phyloP scores from a whole-genome alignment of 2,888 invertebrate genomes.

The Synergus gifuensis region DNA sequence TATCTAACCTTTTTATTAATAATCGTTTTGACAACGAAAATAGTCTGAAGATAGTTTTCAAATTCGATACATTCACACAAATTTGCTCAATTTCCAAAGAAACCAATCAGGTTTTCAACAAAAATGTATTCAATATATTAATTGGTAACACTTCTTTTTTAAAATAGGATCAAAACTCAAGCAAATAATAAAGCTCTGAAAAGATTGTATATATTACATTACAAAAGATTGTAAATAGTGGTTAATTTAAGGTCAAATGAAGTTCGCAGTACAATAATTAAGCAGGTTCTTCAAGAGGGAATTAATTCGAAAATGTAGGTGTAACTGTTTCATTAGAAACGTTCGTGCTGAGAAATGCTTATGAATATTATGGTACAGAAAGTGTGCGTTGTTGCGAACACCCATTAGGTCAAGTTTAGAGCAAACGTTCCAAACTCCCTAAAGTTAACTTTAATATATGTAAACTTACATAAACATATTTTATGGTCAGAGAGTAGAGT shows the following conservation, averaged over 20 bases:
- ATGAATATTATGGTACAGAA: slow-evolving; percentile 13
- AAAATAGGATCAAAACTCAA: no score
- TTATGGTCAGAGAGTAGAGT: neutral
- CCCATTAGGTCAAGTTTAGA: slow-evolving; percentile 7
- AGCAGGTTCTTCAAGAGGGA: neutral
- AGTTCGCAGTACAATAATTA: slow-evolving; percentile 11
- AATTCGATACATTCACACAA: no score
- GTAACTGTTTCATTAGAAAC: slow-evolving; percentile 22
- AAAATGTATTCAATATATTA: no score
- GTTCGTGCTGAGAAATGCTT: slow-evolving; percentile 3
- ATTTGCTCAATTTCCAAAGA: no score
- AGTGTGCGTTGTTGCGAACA: neutral
- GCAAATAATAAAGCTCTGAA: neutral
- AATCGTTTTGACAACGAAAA: no score
- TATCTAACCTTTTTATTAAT: no score
- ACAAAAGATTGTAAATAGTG: neutral
- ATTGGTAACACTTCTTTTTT: no score
- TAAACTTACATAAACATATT: neutral
- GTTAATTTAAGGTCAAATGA: slow-evolving; percentile 1
- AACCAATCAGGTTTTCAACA: no score
- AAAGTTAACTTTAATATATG: neutral
- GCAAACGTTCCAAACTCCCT: neutral
- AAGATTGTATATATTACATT: neutral
- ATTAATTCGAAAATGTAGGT: neutral
- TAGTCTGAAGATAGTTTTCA: no score